Base-by-base conservation (phyloP, 2,888 invertebrate genomes). In the Apotomis turbidana region DNA sequence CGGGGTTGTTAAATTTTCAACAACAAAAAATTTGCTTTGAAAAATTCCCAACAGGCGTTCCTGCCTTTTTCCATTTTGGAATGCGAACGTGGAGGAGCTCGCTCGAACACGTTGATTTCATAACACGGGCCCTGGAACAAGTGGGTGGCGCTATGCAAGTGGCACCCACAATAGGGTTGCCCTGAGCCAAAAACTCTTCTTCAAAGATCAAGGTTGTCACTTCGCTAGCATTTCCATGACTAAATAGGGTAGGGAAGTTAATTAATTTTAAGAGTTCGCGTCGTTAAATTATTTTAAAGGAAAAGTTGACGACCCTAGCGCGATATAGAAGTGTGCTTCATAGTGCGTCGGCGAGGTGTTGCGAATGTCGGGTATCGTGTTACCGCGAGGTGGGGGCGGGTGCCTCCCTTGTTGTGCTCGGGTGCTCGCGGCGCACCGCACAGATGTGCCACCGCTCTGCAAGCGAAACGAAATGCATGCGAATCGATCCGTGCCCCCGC, bases 41-140 rank as follows among this genome's bases (percentile, higher is more conserved):
- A 88, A 90, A 88, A 87, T 90, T 85, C 84, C 81, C 81, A 84
- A 82, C 62, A 68, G 68, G 82, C 80, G 82, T 81, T 84, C 85
- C 85, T 85, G 88, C 88, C 27, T 87, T 88, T 89, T 91, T 90
- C 88, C 89, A 90, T 91, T 91, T 89, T 88, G 88, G 87, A 90
- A 87, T 86, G 88, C 85, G 87, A 87, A 87, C 82, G 85, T 80
- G 80, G 83, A 90, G 90, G 89, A 90, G 89, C 88, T 85, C 88
- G 91, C 92, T 91, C 89, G 88, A 91, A 91, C 93, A 91, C 93
- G 93, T 90, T 93, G 93, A 93, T 93, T 93, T 93, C 93, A 93
- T 92, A 92, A 93, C 92, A 90, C 87, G 87, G 86, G 85, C 85
- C 88, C 87, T 89, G 90, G 85, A 90, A 90, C 90, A 91, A 92